Percentiles rank a stretch among this genome's conserved stretches.
These are phyloP conservation scores for Altica lythri DNA, from an alignment of 2,888 invertebrate genomes.

Conservation along the genomic window DNA sequence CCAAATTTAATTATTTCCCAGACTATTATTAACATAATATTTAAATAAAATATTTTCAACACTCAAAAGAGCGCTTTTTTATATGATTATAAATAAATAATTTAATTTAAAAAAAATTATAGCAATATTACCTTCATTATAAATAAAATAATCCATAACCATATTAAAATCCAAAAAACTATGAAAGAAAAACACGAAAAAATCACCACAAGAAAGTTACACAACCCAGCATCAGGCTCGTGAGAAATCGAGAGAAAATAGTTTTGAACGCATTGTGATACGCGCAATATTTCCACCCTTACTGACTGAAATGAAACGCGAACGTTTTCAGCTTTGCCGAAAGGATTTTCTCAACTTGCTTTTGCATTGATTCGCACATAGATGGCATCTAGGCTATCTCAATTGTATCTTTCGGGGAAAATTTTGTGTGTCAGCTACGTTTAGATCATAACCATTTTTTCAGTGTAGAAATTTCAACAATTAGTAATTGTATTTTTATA, in stretches of 20 bases:
- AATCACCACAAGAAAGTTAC: conserved; percentile 23
- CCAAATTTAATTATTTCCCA: too few relatives aligned
- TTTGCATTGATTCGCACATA: conserved; percentile 27
- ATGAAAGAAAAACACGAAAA: background rate
- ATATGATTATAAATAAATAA: background rate
- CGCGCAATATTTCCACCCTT: conserved; percentile 38
- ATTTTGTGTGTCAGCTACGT: too few relatives aligned
- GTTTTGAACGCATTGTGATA: conserved; percentile 33
- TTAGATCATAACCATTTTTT: background rate
- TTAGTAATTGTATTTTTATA: too few relatives aligned
- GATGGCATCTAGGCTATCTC: conserved; percentile 29
- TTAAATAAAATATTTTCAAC: conserved; percentile 1
- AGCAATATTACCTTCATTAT: conserved; percentile 16
- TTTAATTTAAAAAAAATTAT: conserved; percentile 5
- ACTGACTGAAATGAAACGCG: conserved; percentile 33
- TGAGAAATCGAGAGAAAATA: conserved; percentile 21
- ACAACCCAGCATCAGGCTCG: conserved; percentile 29
- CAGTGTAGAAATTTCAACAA: background rate
- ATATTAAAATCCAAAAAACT: conserved; percentile 6
- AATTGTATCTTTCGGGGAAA: too few relatives aligned
- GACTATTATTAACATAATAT: too few relatives aligned
- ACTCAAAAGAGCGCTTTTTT: background rate
- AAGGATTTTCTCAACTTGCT: conserved; percentile 27
- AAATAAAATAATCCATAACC: conserved; percentile 15
- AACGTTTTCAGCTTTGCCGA: conserved; percentile 32